Base-by-base conservation (phyloP, 2,113 vertebrate genomes). In the Fulica atra region DNA sequence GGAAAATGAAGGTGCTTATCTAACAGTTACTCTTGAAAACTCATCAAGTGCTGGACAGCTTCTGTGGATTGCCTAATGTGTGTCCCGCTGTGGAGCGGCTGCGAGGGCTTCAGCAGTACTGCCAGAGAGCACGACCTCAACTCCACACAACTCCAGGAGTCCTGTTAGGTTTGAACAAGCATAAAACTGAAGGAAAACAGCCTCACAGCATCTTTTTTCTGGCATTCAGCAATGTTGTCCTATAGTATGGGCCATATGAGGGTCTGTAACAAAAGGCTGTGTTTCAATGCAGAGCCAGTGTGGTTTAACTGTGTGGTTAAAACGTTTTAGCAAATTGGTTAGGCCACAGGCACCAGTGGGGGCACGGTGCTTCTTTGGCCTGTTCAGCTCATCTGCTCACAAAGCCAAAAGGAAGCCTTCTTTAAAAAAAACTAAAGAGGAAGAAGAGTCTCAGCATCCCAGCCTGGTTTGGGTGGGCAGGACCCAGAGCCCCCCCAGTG, bases 211-310 rank as follows among this genome's bases (percentile, higher is more conserved):
- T 29, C 57, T 51, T 13, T 42, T 29, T 40, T 25, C 16, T 48
- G 36, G 13, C n/a, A 23, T 23, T 78, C 40, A 35, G 40, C n/a
- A 51, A 20, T 8, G 2, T 5, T 51, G 33, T 46, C 50, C 64
- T 40, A 21, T 2, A 35, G 31, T 7, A 70, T 1, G 21, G 28
- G 35, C 53, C n/a, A 7, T 8, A 48, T 1, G 0, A 48, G 82
- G 31, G 35, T 20, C 28, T 61, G 3, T 9, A 61, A 50, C 7
- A 17, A 54, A 10, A 66, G 35, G 10, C 6, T 59, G 3, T 5
- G 4, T 29, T 50, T 31, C 29, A 78, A 56, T 28, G 54, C 3
- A 16, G 64, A 65, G 81, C 6, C 16, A 69, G 19, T 2, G 28
- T 5, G 25, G 35, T 46, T 46, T 18, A 46, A 46, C 44, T 46